A percentile compares a stretch with the other conserved stretches of the same genome.
These are phyloP conservation scores for Pantherophis guttatus DNA, from an alignment of 2,113 vertebrate genomes.

Conservation along the genomic window DNA sequence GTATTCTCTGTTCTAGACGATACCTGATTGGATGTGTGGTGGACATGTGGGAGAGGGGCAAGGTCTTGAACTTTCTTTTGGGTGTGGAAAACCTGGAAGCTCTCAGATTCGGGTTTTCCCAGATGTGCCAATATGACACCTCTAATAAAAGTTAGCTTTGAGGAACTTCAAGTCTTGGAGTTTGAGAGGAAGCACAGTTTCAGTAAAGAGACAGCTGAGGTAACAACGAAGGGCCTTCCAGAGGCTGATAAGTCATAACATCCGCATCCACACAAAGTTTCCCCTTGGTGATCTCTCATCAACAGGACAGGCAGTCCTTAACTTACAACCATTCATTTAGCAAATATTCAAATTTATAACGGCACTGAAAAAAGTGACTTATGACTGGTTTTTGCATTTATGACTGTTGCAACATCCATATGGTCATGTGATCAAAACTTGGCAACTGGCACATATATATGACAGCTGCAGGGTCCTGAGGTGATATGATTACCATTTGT, in stretches of 20 bases:
- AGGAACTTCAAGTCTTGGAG: no score
- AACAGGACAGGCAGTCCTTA: not conserved
- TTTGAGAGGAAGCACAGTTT: slow-evolving; percentile 27
- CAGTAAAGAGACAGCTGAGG: not conserved
- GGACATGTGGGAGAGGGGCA: no score
- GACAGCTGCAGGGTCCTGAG: not conserved
- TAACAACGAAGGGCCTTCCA: not conserved
- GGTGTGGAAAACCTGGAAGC: no score
- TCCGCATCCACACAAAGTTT: not conserved
- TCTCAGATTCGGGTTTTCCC: no score
- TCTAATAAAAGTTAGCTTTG: no score
- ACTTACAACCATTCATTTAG: not conserved
- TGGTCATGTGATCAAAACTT: not conserved
- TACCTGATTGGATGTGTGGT: no score
- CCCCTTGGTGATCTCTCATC: not conserved
- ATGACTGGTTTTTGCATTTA: not conserved
- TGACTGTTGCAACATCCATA: not conserved
- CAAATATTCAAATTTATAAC: not conserved
- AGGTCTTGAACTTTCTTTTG: no score
- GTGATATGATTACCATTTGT: not conserved
- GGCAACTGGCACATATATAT: not conserved
- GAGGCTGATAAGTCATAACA: no score
- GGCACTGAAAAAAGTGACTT: not conserved
- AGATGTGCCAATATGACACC: no score
- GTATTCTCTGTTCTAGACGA: no score